Percentiles rank a stretch among this genome's conserved stretches.
Evolutionary conservation across 2,113 vertebrate species (phyloP).

Genomic region (Emydura subglobosa): DNA sequence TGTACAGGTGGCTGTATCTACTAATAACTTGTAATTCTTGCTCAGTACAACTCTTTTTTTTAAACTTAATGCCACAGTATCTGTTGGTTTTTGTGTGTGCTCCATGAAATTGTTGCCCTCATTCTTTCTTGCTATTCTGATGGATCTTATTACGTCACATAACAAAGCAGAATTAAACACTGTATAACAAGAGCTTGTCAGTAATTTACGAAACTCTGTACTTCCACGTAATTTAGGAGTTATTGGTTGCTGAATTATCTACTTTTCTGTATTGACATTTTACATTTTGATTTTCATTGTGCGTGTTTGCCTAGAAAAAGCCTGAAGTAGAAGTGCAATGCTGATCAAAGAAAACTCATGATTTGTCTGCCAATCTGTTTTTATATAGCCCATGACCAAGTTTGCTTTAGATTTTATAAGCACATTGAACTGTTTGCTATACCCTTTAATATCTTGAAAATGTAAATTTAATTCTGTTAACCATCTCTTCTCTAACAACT

Average conservation of each 20-base stretch:
- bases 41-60: not conserved
- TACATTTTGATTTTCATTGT: rapidly evolving
- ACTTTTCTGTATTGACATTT: not conserved
- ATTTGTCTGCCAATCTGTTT: not conserved
- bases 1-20: not conserved
- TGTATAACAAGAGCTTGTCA: not conserved
- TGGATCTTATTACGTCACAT: not conserved
- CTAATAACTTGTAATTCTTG: not conserved
- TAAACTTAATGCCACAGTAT: not conserved
- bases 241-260: not conserved
- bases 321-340: not conserved
- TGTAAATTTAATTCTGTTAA: not conserved
- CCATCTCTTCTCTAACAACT: not conserved
- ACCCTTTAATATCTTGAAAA: not conserved
- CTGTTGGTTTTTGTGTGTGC: not conserved
- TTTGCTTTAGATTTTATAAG: not conserved
- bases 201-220: not conserved
- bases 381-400: not conserved
- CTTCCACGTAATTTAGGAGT: not conserved
- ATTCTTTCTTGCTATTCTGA: not conserved
- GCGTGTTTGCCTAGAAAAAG: not conserved
- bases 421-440: not conserved
- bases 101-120: rapidly evolving
- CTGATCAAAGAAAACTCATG: not conserved
- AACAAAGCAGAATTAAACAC: not conserved